These are phyloP conservation scores for Pluvialis apricaria DNA, from an alignment of 2,113 vertebrate genomes.

Conservation along the genomic window DNA sequence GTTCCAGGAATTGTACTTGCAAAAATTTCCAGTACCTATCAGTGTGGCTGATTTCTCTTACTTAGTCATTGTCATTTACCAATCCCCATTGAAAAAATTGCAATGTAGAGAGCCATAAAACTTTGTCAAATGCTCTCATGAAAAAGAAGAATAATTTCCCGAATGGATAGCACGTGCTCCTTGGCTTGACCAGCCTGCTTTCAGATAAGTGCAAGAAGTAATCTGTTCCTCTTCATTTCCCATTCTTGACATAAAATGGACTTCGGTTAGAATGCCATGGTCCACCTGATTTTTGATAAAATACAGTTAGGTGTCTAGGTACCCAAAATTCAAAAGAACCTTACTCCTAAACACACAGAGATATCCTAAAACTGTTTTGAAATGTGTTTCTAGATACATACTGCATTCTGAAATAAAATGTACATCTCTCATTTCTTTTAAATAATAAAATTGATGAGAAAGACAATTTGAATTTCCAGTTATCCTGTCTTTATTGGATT, in stretches of 20 bases:
- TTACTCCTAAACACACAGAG: neutral
- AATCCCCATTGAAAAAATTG: neutral
- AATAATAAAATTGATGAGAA: neutral
- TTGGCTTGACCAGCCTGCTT: neutral
- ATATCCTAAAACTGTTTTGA: neutral
- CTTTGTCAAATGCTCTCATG: neutral
- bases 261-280: neutral
- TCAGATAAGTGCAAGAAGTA: neutral
- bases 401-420: neutral
- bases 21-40: neutral
- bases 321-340: neutral
- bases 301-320: neutral
- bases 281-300: neutral
- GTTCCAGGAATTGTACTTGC: neutral
- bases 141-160: neutral
- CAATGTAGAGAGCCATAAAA: neutral
- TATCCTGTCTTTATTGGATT: neutral
- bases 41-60: neutral
- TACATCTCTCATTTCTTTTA: neutral
- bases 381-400: neutral
- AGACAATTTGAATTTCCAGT: neutral
- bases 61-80: neutral
- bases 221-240: neutral
- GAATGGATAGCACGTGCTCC: accelerated
- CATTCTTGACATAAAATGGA: neutral